phyloP scores from a whole-genome alignment of 2,797 vertebrate species.

The Oophaga sylvatica region DNA sequence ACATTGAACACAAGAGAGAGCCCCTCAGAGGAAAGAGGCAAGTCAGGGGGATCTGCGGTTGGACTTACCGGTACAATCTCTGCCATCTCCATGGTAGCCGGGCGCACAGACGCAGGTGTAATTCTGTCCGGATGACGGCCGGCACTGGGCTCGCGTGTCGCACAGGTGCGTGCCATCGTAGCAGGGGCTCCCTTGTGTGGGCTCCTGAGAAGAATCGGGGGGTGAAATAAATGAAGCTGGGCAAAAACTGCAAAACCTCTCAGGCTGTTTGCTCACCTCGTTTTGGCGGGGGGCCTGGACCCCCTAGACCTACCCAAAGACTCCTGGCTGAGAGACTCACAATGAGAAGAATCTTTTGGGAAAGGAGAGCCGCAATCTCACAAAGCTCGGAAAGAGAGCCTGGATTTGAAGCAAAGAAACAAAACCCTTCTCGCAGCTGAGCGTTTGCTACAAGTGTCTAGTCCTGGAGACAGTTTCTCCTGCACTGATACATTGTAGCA shows the following conservation, averaged over 20 bases:
- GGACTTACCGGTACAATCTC: slow-evolving; percentile 83
- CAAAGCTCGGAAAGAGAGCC: too few relatives aligned
- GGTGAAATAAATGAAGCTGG: neutral
- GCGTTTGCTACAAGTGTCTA: too few relatives aligned
- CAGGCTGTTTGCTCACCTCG: too few relatives aligned
- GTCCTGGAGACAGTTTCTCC: too few relatives aligned
- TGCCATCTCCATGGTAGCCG: slow-evolving; percentile 84
- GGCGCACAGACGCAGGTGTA: slow-evolving; percentile 85
- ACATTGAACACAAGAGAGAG: neutral
- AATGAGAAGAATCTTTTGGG: too few relatives aligned
- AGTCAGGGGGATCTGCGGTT: neutral
- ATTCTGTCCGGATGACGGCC: slow-evolving; percentile 75
- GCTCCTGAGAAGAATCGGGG: slow-evolving; percentile 60
- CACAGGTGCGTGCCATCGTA: slow-evolving; percentile 83
- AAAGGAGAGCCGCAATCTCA: too few relatives aligned
- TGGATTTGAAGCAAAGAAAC: too few relatives aligned
- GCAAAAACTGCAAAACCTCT: neutral
- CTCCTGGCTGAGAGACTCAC: too few relatives aligned
- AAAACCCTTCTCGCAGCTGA: too few relatives aligned
- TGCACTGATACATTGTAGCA: too few relatives aligned
- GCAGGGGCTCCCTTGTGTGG: slow-evolving; percentile 81
- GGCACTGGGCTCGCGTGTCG: slow-evolving; percentile 82
- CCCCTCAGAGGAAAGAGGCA: neutral
- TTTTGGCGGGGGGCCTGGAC: too few relatives aligned
- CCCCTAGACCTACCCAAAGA: too few relatives aligned